A percentile compares a stretch with the other conserved stretches of the same genome.
phyloP scores from a whole-genome alignment of 2,888 invertebrate species.

The Cerastoderma edule region DNA sequence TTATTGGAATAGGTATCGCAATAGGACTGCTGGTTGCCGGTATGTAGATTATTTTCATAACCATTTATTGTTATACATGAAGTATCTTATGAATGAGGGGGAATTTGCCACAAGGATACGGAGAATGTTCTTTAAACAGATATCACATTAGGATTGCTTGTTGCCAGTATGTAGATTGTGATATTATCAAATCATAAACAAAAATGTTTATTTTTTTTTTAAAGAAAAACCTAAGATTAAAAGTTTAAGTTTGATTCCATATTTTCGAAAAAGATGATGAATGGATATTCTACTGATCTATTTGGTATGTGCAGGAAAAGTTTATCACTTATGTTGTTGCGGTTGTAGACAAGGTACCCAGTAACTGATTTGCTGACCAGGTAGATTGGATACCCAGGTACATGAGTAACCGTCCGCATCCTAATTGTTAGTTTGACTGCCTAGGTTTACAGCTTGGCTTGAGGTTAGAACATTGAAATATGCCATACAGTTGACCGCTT shows the following conservation, averaged over 20 bases:
- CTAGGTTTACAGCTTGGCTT: too few species aligned
- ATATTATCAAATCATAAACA: background rate
- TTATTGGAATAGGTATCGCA: slow-evolving; percentile 54
- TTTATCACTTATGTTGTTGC: background rate
- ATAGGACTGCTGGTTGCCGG: slow-evolving; percentile 50
- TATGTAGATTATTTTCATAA: slow-evolving; percentile 29
- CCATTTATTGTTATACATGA: background rate
- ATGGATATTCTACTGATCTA: background rate
- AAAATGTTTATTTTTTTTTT: too few species aligned
- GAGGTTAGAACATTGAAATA: too few species aligned
- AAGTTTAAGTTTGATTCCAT: background rate
- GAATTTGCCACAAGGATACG: background rate
- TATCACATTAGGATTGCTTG: slow-evolving; percentile 1
- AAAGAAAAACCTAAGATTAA: too few species aligned
- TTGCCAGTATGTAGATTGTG: background rate
- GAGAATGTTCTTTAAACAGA: background rate
- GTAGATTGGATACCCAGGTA: too few species aligned
- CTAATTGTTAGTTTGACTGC: too few species aligned
- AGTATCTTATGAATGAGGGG: background rate
- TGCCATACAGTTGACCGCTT: too few species aligned
- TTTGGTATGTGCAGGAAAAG: background rate
- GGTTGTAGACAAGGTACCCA: too few species aligned
- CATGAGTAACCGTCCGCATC: too few species aligned
- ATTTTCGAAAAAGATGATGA: background rate
- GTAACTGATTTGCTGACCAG: too few species aligned